Evolutionary conservation across 30 jellyfish, hydroid and myxozoan genomes (phyloP).

Genomic region (Sanderia malayensis): DNA sequence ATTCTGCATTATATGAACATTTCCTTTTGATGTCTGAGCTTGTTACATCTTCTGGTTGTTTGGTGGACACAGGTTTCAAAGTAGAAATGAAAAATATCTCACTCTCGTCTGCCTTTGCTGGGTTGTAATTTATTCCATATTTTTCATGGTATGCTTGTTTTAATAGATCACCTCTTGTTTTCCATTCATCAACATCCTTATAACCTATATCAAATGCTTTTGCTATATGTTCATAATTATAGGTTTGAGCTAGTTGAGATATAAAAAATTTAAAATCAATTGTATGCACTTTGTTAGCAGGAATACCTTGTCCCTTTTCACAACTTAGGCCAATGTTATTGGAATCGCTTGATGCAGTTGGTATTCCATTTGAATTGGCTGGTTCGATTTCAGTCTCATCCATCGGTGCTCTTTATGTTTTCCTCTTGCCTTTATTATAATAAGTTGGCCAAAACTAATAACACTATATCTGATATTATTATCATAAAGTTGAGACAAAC

Average conservation of each 20-base stretch:
- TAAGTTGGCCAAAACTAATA: no score
- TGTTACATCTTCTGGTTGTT: background rate
- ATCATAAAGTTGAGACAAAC: no score
- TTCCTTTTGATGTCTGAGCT: constrained; percentile 12
- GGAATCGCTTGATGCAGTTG: no score
- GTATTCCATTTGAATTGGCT: no score
- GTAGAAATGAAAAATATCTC: no score
- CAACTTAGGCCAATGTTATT: no score
- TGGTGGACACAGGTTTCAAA: constrained; percentile 11
- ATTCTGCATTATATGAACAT: constrained; percentile 54
- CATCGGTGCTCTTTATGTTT: no score
- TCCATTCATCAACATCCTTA: constrained; percentile 48
- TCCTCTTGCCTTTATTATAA: no score
- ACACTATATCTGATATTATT: no score
- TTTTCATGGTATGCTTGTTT: constrained; percentile 62
- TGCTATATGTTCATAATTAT: constrained; percentile 31
- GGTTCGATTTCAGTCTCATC: no score
- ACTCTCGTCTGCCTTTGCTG: no score
- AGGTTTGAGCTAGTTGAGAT: constrained; percentile 47
- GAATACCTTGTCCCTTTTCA: no score
- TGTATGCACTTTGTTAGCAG: constrained; percentile 20
- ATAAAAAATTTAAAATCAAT: constrained; percentile 56
- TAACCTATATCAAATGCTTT: constrained; percentile 21
- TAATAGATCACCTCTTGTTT: constrained; percentile 31
- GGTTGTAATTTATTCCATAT: constrained; percentile 7